A percentile compares a stretch with the other conserved stretches of the same genome.
phyloP scores from a whole-genome alignment of 2,888 invertebrate genomes.

The Lasioglossum malachurum region DNA sequence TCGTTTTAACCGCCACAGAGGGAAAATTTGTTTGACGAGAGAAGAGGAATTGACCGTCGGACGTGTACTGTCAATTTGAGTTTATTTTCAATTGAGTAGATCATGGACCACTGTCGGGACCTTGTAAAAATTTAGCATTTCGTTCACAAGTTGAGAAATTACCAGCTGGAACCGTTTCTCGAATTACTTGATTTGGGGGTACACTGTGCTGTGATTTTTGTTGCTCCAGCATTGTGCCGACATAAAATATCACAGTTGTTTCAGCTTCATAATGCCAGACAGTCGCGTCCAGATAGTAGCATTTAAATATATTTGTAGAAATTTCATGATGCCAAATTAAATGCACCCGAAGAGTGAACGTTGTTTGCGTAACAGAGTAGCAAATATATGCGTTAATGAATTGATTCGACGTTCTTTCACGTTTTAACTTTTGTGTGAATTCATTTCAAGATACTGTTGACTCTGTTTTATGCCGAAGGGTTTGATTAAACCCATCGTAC shows the following conservation, averaged over 20 bases:
- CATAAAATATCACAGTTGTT: background rate
- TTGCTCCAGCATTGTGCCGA: background rate
- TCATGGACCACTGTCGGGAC: background rate
- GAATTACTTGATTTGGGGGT: no score
- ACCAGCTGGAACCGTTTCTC: no score
- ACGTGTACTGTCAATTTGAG: background rate
- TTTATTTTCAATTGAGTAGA: background rate
- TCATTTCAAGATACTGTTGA: background rate
- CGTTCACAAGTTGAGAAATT: no score
- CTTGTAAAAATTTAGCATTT: background rate
- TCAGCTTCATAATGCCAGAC: background rate
- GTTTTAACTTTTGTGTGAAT: background rate
- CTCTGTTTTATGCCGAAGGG: constrained; percentile 15
- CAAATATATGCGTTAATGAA: background rate
- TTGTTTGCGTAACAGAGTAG: background rate
- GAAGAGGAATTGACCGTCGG: background rate
- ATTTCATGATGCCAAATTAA: background rate
- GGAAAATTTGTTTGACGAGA: constrained; percentile 15
- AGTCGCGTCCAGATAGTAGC: background rate
- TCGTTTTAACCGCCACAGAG: constrained; percentile 16
- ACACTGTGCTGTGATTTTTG: no score
- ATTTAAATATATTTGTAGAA: background rate
- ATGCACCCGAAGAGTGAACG: background rate
- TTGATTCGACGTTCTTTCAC: background rate
- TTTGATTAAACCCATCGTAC: constrained; percentile 32